Conservation (phyloP, 2,113 vertebrate species). For the Campylorhamphus procurvoides region DNA sequence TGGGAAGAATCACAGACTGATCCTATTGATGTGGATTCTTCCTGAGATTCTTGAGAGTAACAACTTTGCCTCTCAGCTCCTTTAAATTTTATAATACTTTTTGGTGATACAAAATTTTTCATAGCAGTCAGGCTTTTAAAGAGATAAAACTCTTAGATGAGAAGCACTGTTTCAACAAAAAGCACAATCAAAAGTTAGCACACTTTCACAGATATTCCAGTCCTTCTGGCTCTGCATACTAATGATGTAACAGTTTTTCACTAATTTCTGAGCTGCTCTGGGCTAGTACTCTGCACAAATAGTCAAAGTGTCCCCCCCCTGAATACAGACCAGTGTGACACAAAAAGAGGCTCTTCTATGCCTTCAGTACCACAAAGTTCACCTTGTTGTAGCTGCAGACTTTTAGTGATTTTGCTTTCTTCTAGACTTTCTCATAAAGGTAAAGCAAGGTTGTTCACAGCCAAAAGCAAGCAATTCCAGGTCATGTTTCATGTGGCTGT, state of each 20-base stretch:
- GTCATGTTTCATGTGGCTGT: not conserved
- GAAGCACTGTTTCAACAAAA: not conserved
- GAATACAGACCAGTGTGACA: not conserved
- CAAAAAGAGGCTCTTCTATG: not conserved
- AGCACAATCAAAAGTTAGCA: not conserved
- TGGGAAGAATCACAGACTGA: not conserved
- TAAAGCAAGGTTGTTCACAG: not conserved
- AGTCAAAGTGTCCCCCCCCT: not conserved
- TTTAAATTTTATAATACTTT: not conserved
- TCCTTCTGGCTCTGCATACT: not conserved
- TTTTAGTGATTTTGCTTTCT: not conserved
- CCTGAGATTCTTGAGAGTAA: not conserved
- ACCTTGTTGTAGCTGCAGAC: not conserved
- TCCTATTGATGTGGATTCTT: not conserved
- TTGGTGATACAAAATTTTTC: not conserved
- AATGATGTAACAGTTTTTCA: not conserved
- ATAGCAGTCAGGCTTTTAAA: not conserved
- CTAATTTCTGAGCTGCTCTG: not conserved
- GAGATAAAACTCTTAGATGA: not conserved
- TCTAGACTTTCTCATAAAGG: not conserved
- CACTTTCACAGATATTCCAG: not conserved
- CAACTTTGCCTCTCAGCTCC: not conserved
- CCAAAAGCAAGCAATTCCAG: conserved; percentile 19
- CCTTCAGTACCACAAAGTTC: not conserved
- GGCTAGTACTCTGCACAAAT: not conserved